phyloP scores from a whole-genome alignment of 2,888 invertebrate species.

The Idaea straminata region DNA sequence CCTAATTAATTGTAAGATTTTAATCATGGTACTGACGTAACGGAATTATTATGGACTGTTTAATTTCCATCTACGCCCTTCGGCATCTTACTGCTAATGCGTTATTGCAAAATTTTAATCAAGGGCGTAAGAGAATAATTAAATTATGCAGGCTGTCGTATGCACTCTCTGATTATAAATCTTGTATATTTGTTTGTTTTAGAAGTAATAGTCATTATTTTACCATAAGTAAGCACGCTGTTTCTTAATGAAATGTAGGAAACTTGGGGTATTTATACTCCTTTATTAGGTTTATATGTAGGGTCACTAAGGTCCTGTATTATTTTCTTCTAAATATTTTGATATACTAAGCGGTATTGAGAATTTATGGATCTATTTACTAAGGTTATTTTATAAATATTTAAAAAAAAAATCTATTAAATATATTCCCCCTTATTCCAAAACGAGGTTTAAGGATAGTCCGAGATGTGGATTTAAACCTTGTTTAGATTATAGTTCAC shows the following conservation, averaged over 20 bases:
- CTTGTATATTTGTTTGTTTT: conserved; percentile 62
- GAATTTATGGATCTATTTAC: no score
- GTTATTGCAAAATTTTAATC: conserved; percentile 78
- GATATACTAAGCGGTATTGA: no score
- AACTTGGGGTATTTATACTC: background rate
- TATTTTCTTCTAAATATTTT: background rate
- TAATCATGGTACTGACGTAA: conserved; percentile 74
- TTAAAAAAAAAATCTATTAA: no score
- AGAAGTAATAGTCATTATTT: conserved; percentile 28
- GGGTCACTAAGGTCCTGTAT: background rate
- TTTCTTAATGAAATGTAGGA: background rate
- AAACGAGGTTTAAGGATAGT: no score
- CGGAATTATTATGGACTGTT: conserved; percentile 76
- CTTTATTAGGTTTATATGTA: background rate
- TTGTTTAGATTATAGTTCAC: no score
- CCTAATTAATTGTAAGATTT: conserved; percentile 76
- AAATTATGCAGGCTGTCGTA: conserved; percentile 79
- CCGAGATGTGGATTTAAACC: no score
- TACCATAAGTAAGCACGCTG: conserved; percentile 15
- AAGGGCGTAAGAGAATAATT: conserved; percentile 75
- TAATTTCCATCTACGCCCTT: conserved; percentile 72
- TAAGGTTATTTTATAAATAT: no score
- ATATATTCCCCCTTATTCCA: no score
- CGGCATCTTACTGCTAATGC: conserved; percentile 69
- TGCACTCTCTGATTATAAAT: conserved; percentile 74